Evolutionary conservation across 2,888 invertebrate genomes (phyloP), one percentile per base, ranked within the genome.

Genomic region (Heterodera filipjevi): DNA sequence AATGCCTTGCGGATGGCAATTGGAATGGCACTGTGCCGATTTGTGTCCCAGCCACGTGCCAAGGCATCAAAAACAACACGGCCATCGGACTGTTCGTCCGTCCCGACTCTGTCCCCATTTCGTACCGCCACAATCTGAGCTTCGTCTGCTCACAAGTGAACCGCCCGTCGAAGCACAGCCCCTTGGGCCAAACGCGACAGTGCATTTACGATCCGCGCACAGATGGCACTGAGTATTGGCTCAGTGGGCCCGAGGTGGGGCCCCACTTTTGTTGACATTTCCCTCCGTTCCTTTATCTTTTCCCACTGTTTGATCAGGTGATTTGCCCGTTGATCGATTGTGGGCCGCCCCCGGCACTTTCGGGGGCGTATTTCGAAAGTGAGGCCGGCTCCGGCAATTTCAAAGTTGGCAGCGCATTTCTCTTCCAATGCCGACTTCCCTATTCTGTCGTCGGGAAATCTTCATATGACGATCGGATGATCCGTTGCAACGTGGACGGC

Each of bases 1-100:
- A 94, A 77, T 98, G 97, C 90, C 93, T 94, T 1, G 94, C 94
- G 6, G 93, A 93, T 89, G 97, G 97, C 72, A 92, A 92, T 49
- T 98, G 97, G 98, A 95, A 96, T 89, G 95, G 95, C 85, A 93
- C 95, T 8, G 93, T 94, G 66, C 97, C 98, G 6, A 94, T 94
- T 90, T 98, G 97, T 90, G 93, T 94, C 92, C 95, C 88, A 3
- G 89, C 89, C 35, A 82, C 84, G 6, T 90, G 90, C 78, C 84
- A 86, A 33, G 88, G 87, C 19, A 84, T 89, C 22, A 83, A 83
- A n/a, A 85, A 86, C 73, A 85, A 89, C 75, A 80, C 86, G 19
- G 82, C 83, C 33, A 82, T 86, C 46, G 90, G 90, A 3, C 82
- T 90, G 3, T 81, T 82, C 53, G 86, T 89, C 19, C 82, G 80